Evolutionary conservation across 2,888 invertebrate species (phyloP).

Genomic region (Isoperla grammatica): DNA sequence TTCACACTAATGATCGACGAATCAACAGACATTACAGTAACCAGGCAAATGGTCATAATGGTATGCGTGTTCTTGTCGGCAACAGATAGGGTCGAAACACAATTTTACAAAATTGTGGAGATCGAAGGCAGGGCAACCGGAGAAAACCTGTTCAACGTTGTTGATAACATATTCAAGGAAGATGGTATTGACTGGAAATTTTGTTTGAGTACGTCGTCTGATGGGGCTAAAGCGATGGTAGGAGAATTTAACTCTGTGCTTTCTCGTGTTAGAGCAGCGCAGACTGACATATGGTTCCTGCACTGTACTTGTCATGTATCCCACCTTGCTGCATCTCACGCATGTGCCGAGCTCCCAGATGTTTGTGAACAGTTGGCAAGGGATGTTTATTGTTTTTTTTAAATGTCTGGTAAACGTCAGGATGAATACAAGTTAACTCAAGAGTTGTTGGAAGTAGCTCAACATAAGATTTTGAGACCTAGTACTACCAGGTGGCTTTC

Average conservation of each 20-base stretch:
- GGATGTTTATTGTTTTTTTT: neutral
- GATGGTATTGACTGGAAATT: no score
- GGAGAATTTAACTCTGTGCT: neutral
- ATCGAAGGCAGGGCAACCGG: neutral
- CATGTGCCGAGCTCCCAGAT: neutral
- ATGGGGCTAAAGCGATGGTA: neutral
- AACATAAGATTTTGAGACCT: neutral
- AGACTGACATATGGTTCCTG: neutral
- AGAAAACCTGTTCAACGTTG: no score
- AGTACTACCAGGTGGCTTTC: conserved; percentile 4
- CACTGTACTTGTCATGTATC: no score
- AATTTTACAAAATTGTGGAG: no score
- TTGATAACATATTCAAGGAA: no score
- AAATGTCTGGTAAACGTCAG: neutral
- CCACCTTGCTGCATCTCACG: conserved; percentile 4
- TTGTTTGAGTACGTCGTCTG: no score
- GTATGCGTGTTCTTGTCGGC: no score
- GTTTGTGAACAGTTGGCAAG: conserved; percentile 5
- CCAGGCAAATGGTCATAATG: conserved; percentile 2
- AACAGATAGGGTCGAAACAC: no score
- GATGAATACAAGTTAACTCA: conserved; percentile 3
- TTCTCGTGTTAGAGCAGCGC: neutral
- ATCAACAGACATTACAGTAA: conserved; percentile 5
- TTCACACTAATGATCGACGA: conserved; percentile 2
- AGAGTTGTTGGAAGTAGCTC: neutral